Conservation (phyloP, 1,140 invertebrate species). For the Pectinophora gossypiella region DNA sequence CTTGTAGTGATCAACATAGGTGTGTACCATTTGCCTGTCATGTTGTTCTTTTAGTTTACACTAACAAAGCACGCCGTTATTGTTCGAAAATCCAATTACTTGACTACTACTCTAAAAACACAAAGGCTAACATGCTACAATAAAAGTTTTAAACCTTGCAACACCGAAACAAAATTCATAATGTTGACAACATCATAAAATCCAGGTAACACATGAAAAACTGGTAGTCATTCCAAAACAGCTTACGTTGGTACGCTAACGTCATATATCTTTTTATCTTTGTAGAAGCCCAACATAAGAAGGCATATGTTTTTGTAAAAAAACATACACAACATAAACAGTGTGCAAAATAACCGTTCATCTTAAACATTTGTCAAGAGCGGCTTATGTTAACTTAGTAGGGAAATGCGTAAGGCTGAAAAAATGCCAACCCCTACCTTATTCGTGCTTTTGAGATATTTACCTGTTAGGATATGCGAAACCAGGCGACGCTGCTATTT, state of each 20-base stretch:
- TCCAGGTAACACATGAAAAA: constrained; percentile 19
- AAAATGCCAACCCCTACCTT: constrained; percentile 41
- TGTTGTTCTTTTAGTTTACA: no score
- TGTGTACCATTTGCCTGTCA: no score
- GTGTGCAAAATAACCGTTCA: constrained; percentile 65
- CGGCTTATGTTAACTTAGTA: constrained; percentile 65
- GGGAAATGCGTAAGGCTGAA: constrained; percentile 40
- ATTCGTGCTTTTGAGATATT: constrained; percentile 36
- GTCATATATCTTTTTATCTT: constrained; percentile 39
- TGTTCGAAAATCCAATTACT: no score
- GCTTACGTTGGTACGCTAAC: constrained; percentile 20
- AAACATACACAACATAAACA: constrained; percentile 49
- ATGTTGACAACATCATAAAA: neutral
- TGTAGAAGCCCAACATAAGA: constrained; percentile 30
- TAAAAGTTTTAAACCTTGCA: neutral
- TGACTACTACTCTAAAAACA: no score
- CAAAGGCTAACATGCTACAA: no score
- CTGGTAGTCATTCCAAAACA: constrained; percentile 24
- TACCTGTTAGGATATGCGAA: constrained; percentile 19
- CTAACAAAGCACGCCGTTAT: no score
- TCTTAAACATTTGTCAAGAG: constrained; percentile 69
- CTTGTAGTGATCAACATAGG: no score
- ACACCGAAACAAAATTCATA: neutral
- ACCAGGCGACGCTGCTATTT: neutral
- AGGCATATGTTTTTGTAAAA: constrained; percentile 42